Evolutionary conservation across 2,113 vertebrate genomes (phyloP), one percentile per base, ranked within the genome.

Genomic region (Mirza zaza): DNA sequence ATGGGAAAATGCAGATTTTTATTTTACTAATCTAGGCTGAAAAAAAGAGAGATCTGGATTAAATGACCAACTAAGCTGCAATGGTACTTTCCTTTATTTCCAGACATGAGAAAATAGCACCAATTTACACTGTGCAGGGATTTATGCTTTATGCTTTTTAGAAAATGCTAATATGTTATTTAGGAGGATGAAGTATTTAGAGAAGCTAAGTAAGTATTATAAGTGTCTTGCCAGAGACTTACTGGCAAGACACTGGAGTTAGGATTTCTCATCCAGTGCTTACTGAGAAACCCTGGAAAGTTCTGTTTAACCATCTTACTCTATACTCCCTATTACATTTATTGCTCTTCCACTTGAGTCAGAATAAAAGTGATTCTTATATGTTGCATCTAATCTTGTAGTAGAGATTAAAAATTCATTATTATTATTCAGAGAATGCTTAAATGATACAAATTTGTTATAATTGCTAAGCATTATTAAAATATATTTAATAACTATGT

Each of bases 391-490:
- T 90, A 50, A 29, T 48, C 23, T 79, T 18, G 12, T 32, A 67
- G 75, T 6, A 15, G 25, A 80, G 39, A 91, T 39, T 9, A 45
- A 83, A 68, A 70, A 80, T 61, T 94, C 36, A 87, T 65, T 76
- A 57, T 70, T 70, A 50, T 84, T 92, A 84, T 59, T 89, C 45
- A 63, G 21, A 59, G n/a, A 67, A n/a, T 91, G 75, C 90, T 89
- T 95, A 93, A 91, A 94, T 77, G 70, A 21, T 70, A 83, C 10
- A 39, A 52, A 81, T 90, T 67, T 82, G 48, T 93, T 81, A 36
- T 71, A 59, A 90, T 76, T 80, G 75, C 23, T 85, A 96, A 94
- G 67, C 0, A 21, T 79, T 84, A 94, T 95, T 91, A 93, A 97
- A 90, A 94, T 65, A 91, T 2, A 90, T 48, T 86, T 86, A 79